Percentiles rank a stretch among this genome's conserved stretches.
phyloP scores from a whole-genome alignment of 2,113 vertebrate species.

The Archilochus colubris region DNA sequence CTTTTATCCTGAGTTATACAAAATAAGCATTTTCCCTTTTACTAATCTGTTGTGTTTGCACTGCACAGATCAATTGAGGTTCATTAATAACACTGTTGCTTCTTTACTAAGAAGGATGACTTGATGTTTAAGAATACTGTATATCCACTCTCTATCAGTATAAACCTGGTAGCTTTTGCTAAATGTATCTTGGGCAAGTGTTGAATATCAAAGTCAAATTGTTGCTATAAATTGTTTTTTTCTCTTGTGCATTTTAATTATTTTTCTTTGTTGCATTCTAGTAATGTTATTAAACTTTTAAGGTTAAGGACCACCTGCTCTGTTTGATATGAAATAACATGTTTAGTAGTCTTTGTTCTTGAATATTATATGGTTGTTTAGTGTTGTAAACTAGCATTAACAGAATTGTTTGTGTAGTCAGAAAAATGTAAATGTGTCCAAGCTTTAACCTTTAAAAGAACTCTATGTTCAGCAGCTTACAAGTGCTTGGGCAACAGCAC shows the following conservation, averaged over 20 bases:
- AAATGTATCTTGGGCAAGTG: neutral
- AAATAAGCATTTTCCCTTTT: slow-evolving; percentile 23
- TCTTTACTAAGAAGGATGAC: neutral
- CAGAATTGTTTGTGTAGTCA: neutral
- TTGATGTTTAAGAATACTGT: neutral
- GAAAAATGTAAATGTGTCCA: neutral
- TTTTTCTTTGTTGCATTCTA: neutral
- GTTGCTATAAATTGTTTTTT: neutral
- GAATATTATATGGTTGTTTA: neutral
- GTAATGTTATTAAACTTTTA: neutral
- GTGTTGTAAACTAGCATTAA: neutral
- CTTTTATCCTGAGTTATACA: neutral
- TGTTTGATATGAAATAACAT: neutral
- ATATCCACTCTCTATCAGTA: neutral
- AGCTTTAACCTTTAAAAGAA: neutral
- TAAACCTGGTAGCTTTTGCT: neutral
- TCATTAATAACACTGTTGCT: neutral
- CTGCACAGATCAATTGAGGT: slow-evolving; percentile 2
- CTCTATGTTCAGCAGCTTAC: neutral
- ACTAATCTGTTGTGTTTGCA: neutral
- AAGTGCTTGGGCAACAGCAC: neutral
- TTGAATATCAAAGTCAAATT: neutral
- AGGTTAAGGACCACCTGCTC: neutral
- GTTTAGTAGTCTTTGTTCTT: neutral
- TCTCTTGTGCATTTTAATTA: neutral